phyloP scores from a whole-genome alignment of 2,888 invertebrate species.

The Spodoptera littoralis region DNA sequence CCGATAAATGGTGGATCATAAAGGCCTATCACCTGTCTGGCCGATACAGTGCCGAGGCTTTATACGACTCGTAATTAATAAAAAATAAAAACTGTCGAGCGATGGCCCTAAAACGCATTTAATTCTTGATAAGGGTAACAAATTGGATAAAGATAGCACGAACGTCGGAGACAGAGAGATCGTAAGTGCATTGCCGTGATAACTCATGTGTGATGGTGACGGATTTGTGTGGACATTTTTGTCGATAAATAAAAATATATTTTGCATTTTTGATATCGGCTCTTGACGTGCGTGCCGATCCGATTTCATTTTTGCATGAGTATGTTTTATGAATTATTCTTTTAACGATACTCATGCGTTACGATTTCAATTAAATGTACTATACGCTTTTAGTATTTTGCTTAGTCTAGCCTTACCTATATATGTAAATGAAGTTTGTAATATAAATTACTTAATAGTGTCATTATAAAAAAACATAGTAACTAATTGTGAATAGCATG shows the following conservation, averaged over 20 bases:
- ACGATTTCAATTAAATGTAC: background rate
- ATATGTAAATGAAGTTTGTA: no score
- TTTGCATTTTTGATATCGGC: slow-evolving; percentile 13
- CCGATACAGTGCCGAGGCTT: slow-evolving; percentile 68
- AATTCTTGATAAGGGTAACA: slow-evolving; percentile 89
- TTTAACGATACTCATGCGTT: slow-evolving; percentile 1
- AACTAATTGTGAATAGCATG: no score
- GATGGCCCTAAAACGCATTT: slow-evolving; percentile 87
- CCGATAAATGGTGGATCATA: slow-evolving; percentile 80
- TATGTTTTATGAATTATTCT: slow-evolving; percentile 15
- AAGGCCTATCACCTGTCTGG: slow-evolving; percentile 83
- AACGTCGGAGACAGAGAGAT: slow-evolving; percentile 84
- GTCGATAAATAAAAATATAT: slow-evolving; percentile 40
- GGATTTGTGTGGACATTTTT: slow-evolving; percentile 64
- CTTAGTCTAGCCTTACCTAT: no score
- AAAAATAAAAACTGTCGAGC: slow-evolving; percentile 80
- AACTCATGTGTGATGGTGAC: slow-evolving; percentile 74
- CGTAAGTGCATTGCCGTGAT: slow-evolving; percentile 88
- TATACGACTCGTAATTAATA: slow-evolving; percentile 83
- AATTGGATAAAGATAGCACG: slow-evolving; percentile 88
- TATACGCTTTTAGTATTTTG: no score
- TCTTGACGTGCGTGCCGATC: slow-evolving; percentile 16
- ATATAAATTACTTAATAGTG: no score
- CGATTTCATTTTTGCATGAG: slow-evolving; percentile 12
- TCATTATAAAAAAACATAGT: no score